These are phyloP conservation scores for Vipera ursinii DNA, from an alignment of 2,797 vertebrate genomes.

Conservation along the genomic window DNA sequence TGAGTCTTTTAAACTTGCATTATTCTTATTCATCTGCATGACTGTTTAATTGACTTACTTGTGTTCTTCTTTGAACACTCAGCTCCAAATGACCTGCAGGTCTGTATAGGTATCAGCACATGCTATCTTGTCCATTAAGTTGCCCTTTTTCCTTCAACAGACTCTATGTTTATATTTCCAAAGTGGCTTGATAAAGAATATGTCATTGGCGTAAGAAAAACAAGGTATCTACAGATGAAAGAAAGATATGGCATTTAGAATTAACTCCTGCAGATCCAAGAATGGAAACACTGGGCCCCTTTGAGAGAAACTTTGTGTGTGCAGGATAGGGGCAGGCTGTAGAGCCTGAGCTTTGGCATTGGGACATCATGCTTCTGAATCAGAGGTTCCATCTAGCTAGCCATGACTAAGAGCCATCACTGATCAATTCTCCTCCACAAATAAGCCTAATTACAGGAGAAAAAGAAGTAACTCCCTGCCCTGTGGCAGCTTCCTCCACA, in stretches of 20 bases:
- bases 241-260: background rate
- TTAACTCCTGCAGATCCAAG: background rate
- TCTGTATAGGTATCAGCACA: background rate
- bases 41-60: background rate
- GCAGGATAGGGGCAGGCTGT: background rate
- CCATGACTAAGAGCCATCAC: background rate
- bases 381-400: background rate
- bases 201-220: background rate
- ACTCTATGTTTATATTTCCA: background rate
- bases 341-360: background rate
- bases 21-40: background rate
- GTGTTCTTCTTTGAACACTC: background rate
- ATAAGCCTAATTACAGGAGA: background rate
- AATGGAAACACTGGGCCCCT: background rate
- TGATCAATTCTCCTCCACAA: background rate
- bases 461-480: background rate
- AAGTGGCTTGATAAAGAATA: background rate
- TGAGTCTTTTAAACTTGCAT: background rate
- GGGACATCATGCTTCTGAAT: background rate
- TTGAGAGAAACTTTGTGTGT: background rate
- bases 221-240: background rate
- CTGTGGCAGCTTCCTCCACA: background rate
- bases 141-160: background rate
- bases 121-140: background rate
- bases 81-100: background rate